Evolutionary conservation across 2,113 vertebrate genomes (phyloP).

Genomic region (Xerus inauris): DNA sequence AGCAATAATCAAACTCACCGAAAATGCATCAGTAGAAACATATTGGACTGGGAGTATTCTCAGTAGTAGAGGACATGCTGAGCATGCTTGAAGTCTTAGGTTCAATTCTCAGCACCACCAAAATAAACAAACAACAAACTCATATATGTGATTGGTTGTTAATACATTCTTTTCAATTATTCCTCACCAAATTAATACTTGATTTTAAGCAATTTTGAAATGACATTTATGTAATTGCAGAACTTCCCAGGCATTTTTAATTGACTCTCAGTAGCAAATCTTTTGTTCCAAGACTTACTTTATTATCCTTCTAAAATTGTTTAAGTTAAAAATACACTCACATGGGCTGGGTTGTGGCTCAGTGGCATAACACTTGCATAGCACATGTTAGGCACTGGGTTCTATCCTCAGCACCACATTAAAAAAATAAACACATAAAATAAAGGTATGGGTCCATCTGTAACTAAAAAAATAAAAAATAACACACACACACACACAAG

Average conservation of each 20-base stretch:
- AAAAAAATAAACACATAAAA: too few species aligned
- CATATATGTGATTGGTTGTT: not conserved
- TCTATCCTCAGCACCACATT: too few species aligned
- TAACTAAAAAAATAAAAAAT: too few species aligned
- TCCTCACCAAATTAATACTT: not conserved
- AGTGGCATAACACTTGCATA: too few species aligned
- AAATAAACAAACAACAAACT: not conserved
- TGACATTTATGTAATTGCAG: not conserved
- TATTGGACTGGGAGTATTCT: not conserved
- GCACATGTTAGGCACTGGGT: too few species aligned
- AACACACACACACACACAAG: not conserved
- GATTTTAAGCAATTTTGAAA: constrained; percentile 14
- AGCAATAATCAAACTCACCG: not conserved
- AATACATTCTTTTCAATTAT: not conserved
- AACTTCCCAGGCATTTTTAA: not conserved
- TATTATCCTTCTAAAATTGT: not conserved
- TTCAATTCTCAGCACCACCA: not conserved
- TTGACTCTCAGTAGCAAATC: not conserved
- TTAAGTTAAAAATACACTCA: not conserved
- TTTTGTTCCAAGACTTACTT: constrained; percentile 30
- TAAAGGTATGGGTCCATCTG: too few species aligned
- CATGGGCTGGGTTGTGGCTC: too few species aligned
- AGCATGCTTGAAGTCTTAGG: not conserved
- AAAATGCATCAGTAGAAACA: not conserved
- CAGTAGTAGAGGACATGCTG: not conserved